Evolutionary conservation across 2,113 vertebrate genomes (phyloP).

Genomic region (Puffinus mauretanicus): DNA sequence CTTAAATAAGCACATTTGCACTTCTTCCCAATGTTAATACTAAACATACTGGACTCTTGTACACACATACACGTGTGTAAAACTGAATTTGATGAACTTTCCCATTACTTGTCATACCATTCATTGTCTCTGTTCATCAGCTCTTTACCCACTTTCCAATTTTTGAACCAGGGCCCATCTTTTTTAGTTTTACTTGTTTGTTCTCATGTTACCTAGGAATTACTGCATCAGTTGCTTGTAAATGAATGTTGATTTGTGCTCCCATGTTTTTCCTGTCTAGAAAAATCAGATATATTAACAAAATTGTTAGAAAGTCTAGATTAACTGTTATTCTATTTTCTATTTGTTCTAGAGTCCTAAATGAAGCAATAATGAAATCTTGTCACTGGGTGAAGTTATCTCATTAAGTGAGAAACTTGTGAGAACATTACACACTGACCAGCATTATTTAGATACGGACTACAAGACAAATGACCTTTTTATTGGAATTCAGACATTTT

Average conservation of each 20-base stretch:
- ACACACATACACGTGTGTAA: rapidly evolving
- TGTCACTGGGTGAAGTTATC: neutral
- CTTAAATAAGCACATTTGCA: neutral
- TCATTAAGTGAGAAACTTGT: neutral
- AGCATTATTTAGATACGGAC: neutral
- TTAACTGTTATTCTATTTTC: neutral
- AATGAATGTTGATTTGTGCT: neutral
- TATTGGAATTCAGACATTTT: neutral
- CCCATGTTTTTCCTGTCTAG: neutral
- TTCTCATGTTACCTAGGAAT: neutral
- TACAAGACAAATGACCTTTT: rapidly evolving
- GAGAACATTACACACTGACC: neutral
- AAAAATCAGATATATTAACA: neutral
- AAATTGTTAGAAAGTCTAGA: neutral
- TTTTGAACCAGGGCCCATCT: neutral
- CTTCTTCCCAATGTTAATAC: neutral
- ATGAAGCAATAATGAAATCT: neutral
- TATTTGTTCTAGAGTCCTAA: neutral
- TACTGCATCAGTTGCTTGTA: neutral
- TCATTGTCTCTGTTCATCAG: neutral
- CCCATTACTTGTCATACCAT: no score
- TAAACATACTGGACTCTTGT: neutral
- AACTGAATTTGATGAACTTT: neutral
- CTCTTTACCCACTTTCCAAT: neutral
- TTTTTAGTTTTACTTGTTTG: neutral